Evolutionary conservation across 23 tunicate genomes (phyloP), one percentile per base, ranked within the genome.

Genomic region (Ciona savignyi): DNA sequence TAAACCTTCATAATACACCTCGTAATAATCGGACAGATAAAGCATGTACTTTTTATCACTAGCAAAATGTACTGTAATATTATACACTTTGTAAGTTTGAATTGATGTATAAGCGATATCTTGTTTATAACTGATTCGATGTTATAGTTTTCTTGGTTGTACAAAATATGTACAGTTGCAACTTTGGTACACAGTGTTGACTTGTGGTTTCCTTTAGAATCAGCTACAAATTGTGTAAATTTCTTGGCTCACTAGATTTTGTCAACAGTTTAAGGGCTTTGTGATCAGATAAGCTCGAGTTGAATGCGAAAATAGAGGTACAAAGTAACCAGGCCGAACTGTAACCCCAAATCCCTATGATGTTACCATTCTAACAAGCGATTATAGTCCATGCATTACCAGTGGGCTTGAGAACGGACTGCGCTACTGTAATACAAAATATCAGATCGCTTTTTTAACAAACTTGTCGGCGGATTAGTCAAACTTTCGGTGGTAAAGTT

Each of bases 191-290:
- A n/a, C n/a, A n/a, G n/a, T n/a, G n/a, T n/a, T n/a, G n/a, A n/a
- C n/a, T n/a, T n/a, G n/a, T n/a, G n/a, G n/a, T n/a, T n/a, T n/a
- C n/a, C n/a, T n/a, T n/a, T n/a, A n/a, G n/a, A 42, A 42, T 42
- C 56, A 15, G 56, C 15, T 42, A 42, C 56, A 42, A 42, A 42
- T 42, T 42, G 56, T 42, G 56, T 42, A 42, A 42, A 42, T 42
- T 6, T 42, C 56, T 9, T 9, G 56, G 56, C 15, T 42, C 56
- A 42, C 56, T 42, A 42, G 56, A 42, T 42, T 42, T 42, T 42
- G 56, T 42, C 56, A 42, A 42, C 56, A 42, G 56, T 42, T 42
- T 42, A 42, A 42, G 56, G 56, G 56, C 56, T 42, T 42, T 42
- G 56, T 9, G 56, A 42, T 42, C 56, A 42, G 56, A 42, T 42